Evolutionary conservation across 2,113 vertebrate genomes (phyloP).

Genomic region (Sinosuthora webbiana): DNA sequence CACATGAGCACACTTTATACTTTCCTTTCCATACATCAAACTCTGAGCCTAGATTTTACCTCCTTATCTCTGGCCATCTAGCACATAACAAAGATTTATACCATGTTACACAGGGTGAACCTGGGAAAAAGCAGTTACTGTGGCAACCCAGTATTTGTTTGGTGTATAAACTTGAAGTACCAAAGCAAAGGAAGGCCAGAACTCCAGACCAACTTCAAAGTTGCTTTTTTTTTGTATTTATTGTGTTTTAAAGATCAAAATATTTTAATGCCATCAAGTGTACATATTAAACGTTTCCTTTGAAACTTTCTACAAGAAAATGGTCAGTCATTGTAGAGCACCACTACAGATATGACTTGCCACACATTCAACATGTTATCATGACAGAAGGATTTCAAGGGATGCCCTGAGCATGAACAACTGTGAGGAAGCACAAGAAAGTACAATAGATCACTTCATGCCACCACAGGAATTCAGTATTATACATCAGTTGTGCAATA

Average conservation of each 20-base stretch:
- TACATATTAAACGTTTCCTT: neutral
- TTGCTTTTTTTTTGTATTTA: neutral
- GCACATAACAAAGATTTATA: conserved; percentile 49
- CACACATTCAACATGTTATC: fast-evolving
- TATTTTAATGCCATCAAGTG: neutral
- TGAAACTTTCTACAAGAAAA: neutral
- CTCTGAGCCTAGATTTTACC: conserved; percentile 34
- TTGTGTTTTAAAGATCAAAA: neutral
- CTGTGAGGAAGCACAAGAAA: neutral
- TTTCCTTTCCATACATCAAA: conserved; percentile 14
- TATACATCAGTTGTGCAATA: neutral
- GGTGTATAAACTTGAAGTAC: conserved; percentile 27
- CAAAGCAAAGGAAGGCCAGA: neutral
- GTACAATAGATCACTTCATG: neutral
- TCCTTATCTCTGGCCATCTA: conserved; percentile 54
- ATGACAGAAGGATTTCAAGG: neutral
- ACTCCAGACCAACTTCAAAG: conserved; percentile 22
- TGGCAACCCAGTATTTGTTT: conserved; percentile 56
- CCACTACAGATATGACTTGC: neutral
- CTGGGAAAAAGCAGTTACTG: conserved; percentile 57
- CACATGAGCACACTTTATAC: neutral
- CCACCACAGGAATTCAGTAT: neutral
- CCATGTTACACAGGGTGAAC: conserved; percentile 29
- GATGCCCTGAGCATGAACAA: neutral
- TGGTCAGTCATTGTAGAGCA: neutral